phyloP scores from a whole-genome alignment of 2,888 invertebrate genomes.

The Caenorhabditis sp. region DNA sequence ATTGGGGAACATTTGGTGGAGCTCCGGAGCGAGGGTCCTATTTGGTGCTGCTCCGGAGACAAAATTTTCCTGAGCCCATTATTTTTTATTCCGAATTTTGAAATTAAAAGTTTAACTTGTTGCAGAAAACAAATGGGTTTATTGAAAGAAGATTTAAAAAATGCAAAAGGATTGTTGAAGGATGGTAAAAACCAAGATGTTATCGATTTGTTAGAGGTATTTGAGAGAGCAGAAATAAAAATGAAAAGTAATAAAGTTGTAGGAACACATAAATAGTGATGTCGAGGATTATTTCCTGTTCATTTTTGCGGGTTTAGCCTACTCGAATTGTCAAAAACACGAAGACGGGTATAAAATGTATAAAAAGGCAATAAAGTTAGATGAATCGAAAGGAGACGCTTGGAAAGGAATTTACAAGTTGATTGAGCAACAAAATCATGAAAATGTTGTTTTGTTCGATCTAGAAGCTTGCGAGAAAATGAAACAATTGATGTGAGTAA shows the following conservation, averaged over 20 bases:
- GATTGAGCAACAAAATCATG: constrained; percentile 22
- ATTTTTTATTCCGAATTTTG: too few species aligned
- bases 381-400: constrained; percentile 24
- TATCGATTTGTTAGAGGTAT: constrained; percentile 39
- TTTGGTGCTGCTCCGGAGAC: too few species aligned
- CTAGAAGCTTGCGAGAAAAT: constrained; percentile 37
- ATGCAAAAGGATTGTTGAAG: constrained; percentile 28
- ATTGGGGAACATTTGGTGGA: too few species aligned
- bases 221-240: constrained; percentile 2
- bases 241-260: background rate
- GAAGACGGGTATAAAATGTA: constrained; percentile 15
- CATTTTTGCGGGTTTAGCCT: constrained; percentile 41
- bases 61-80: too few species aligned
- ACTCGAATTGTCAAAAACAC: constrained; percentile 29
- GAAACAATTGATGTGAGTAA: constrained; percentile 3
- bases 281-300: constrained; percentile 35
- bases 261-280: constrained; percentile 32
- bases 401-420: constrained; percentile 50
- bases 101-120: too few species aligned
- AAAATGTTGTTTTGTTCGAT: constrained; percentile 21
- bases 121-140: background rate
- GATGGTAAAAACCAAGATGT: constrained; percentile 36
- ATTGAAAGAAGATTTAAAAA: constrained; percentile 42
- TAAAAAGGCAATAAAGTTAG: constrained; percentile 33
- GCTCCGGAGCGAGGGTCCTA: too few species aligned